Percentiles rank a stretch among this genome's conserved stretches.
These are phyloP conservation scores for Sycophila texana DNA, from an alignment of 2,888 invertebrate genomes.

Conservation along the genomic window DNA sequence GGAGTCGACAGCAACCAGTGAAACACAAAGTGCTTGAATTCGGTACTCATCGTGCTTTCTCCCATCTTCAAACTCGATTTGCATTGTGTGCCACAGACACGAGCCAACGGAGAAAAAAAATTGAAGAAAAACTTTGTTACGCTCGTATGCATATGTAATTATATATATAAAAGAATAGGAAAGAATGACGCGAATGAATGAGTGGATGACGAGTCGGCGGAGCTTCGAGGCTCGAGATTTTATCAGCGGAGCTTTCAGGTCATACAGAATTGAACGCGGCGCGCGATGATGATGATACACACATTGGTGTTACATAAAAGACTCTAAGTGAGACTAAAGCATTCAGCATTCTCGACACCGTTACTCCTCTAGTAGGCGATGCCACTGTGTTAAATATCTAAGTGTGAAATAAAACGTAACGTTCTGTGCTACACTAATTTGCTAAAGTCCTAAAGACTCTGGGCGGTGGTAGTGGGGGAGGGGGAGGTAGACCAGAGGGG, in stretches of 20 bases:
- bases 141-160: too few species aligned
- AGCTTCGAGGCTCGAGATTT: too few species aligned
- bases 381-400: slow-evolving; percentile 32
- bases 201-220: too few species aligned
- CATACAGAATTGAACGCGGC: slow-evolving; percentile 7
- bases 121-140: too few species aligned
- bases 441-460: slow-evolving; percentile 55
- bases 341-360: slow-evolving; percentile 71
- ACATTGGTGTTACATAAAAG: slow-evolving; percentile 58
- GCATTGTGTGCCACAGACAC: too few species aligned
- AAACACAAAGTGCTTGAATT: too few species aligned
- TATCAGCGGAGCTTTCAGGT: neutral
- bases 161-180: too few species aligned
- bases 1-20: too few species aligned
- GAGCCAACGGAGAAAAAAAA: too few species aligned
- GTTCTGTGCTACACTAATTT: slow-evolving; percentile 52
- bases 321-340: slow-evolving; percentile 66
- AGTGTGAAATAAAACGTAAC: slow-evolving; percentile 36
- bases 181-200: too few species aligned
- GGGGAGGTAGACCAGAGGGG: slow-evolving; percentile 45
- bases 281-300: slow-evolving; percentile 42
- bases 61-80: too few species aligned
- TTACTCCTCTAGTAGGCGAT: slow-evolving; percentile 55
- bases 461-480: slow-evolving; percentile 33
- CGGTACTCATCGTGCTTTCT: too few species aligned